Evolutionary conservation across 35 echinoderm and acorn worm genomes (phyloP).

Genomic region (Anneissia japonica): DNA sequence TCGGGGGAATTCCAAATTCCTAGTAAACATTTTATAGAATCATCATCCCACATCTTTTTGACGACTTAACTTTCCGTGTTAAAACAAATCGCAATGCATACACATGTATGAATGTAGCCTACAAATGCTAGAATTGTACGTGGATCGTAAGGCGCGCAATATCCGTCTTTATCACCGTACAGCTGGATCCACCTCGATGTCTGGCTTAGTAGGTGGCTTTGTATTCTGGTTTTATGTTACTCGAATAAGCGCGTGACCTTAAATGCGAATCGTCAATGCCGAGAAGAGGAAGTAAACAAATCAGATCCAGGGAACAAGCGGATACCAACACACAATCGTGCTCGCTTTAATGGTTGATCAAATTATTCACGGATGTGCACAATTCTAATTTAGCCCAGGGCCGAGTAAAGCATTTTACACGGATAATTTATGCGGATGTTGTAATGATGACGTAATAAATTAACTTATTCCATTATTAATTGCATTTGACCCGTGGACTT

Average conservation of each 20-base stretch:
- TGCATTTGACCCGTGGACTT: too few species aligned
- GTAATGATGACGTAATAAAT: too few species aligned
- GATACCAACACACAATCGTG: not conserved
- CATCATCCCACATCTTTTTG: not conserved
- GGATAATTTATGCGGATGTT: too few species aligned
- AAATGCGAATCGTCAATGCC: not conserved
- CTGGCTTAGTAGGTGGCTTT: not conserved
- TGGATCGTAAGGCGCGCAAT: too few species aligned
- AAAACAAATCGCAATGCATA: not conserved
- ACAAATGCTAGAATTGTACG: too few species aligned
- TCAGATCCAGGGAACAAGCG: not conserved
- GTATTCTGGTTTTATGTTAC: not conserved
- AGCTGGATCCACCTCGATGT: not conserved
- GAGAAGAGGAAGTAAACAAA: not conserved
- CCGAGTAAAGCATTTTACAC: too few species aligned
- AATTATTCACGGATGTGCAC: too few species aligned
- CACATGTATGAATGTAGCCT: not conserved
- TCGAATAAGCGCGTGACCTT: not conserved
- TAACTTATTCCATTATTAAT: too few species aligned
- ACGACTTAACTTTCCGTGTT: not conserved
- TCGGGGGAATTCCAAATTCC: not conserved
- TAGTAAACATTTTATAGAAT: constrained; percentile 1
- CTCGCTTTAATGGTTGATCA: not conserved
- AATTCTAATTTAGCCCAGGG: too few species aligned
- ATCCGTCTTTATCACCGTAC: not conserved